Evolutionary conservation across 1,140 invertebrate species (phyloP).

Genomic region (Heliconius hewitsoni): DNA sequence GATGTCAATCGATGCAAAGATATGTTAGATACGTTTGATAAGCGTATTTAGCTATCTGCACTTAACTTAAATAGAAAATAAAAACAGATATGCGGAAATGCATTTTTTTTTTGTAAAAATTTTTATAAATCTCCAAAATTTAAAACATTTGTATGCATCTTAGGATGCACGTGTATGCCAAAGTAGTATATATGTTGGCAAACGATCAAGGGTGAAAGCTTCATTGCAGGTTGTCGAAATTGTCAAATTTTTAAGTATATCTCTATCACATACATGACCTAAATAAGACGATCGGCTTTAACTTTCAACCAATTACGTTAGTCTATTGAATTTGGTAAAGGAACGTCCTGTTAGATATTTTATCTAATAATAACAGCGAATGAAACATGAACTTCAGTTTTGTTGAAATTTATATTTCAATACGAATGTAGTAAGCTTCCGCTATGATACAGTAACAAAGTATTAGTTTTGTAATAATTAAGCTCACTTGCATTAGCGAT

Average conservation of each 20-base stretch:
- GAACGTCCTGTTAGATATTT: no score
- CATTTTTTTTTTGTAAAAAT: not conserved
- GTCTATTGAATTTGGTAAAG: no score
- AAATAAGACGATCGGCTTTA: not conserved
- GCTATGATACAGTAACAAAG: not conserved
- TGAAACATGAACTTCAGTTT: no score
- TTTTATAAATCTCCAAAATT: not conserved
- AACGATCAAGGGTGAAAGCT: not conserved
- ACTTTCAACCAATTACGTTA: not conserved
- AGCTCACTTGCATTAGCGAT: not conserved
- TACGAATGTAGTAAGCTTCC: not conserved
- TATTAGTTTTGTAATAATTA: not conserved
- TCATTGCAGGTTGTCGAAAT: conserved; percentile 10
- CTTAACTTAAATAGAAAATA: not conserved
- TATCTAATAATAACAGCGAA: no score
- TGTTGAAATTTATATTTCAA: no score
- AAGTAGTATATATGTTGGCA: not conserved
- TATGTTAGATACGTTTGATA: not conserved
- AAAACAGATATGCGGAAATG: not conserved
- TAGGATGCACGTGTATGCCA: not conserved
- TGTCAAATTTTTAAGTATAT: conserved; percentile 3
- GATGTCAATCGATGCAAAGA: not conserved
- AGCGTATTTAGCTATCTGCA: not conserved
- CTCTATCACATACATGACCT: not conserved
- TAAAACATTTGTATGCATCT: not conserved